phyloP scores from a whole-genome alignment of 2,113 vertebrate genomes.

The Smithornis capensis region DNA sequence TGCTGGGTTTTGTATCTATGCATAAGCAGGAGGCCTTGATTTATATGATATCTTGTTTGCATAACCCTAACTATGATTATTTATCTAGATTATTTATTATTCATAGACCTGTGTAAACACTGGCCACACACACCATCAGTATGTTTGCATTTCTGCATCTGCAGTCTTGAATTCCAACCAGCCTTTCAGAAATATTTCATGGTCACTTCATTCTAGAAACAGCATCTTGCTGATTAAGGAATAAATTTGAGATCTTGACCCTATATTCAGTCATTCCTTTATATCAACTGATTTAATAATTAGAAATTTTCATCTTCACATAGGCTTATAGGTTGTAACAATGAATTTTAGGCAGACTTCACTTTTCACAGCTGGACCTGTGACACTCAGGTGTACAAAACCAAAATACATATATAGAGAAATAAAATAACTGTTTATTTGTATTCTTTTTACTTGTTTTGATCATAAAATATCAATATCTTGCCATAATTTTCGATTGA shows the following conservation, averaged over 20 bases:
- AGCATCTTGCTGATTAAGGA: background rate
- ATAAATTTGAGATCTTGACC: background rate
- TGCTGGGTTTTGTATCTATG: background rate
- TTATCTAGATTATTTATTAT: constrained; percentile 19
- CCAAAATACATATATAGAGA: background rate
- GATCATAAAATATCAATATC: background rate
- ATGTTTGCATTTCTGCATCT: background rate
- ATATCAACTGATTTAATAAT: background rate
- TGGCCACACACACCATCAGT: background rate
- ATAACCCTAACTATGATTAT: background rate
- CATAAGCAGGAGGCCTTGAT: background rate
- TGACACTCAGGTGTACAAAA: background rate
- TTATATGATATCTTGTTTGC: constrained; percentile 3
- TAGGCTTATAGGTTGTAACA: background rate
- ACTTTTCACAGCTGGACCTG: background rate
- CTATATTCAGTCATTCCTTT: background rate
- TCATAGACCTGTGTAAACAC: background rate
- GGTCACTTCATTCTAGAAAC: background rate
- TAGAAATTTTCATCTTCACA: background rate
- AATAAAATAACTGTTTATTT: background rate
- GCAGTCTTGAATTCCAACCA: background rate
- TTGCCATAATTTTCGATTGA: background rate
- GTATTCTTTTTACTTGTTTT: background rate
- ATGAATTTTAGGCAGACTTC: background rate
- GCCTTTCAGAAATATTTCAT: background rate